These are phyloP conservation scores for Parazoanthus darwini DNA, from an alignment of 92 coral and sea anemone species.

Conservation along the genomic window DNA sequence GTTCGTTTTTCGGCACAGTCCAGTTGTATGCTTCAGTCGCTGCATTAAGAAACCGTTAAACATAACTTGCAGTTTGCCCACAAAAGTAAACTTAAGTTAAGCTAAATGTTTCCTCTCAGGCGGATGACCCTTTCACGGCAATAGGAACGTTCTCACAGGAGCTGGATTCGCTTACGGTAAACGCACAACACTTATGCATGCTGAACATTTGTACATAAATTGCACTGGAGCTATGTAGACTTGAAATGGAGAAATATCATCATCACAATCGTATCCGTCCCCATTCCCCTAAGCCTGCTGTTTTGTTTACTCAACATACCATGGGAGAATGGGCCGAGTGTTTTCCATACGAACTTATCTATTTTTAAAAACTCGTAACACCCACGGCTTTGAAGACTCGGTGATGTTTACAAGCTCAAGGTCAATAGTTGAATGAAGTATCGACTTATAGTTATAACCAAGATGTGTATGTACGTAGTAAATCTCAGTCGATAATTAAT, in stretches of 20 bases:
- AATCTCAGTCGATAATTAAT: too few relatives aligned
- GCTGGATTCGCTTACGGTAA: conserved; percentile 95
- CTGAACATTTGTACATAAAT: not conserved
- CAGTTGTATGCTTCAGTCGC: not conserved
- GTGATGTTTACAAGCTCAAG: too few relatives aligned
- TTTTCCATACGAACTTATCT: not conserved
- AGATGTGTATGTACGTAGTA: too few relatives aligned
- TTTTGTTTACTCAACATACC: too few relatives aligned
- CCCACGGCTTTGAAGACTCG: too few relatives aligned
- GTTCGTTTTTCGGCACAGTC: not conserved
- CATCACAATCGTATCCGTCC: not conserved
- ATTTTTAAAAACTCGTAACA: too few relatives aligned
- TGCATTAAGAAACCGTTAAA: not conserved
- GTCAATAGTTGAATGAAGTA: too few relatives aligned
- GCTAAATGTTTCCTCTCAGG: conserved; percentile 35
- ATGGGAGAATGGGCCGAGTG: too few relatives aligned
- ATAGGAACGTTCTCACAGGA: conserved; percentile 99
- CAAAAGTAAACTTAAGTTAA: not conserved
- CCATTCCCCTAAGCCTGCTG: too few relatives aligned
- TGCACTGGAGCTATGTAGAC: not conserved
- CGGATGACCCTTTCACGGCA: conserved; percentile 68
- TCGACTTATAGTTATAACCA: too few relatives aligned
- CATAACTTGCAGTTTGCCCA: not conserved
- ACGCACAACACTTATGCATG: conserved; percentile 40
- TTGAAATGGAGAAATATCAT: not conserved